Evolutionary conservation across 2,888 invertebrate genomes (phyloP), one percentile per base, ranked within the genome.

Genomic region (Tetropium fuscum): DNA sequence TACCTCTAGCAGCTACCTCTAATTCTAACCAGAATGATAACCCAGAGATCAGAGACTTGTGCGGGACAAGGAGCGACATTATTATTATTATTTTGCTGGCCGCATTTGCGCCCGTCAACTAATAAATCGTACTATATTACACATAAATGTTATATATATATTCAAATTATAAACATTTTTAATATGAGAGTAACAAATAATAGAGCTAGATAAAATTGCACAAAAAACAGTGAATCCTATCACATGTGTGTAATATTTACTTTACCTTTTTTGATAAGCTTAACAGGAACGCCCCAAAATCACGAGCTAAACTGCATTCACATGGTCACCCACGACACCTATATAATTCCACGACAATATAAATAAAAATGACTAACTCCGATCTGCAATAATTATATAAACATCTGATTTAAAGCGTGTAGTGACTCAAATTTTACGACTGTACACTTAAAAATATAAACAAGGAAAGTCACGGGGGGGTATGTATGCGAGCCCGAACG

Each of bases 311-410:
- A 27, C 13, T 11, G 16, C 16, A 30, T 44, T 16, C 15, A n/a
- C 13, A 22, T 22, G 3, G n/a, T 10, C n/a, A 11, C 16, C 25
- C 16, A 15, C 10, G 15, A 16, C n/a, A 38, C 15, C 4, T 15
- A 38, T n/a, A 20, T 27, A 15, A 15, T 20, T 6, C 13, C 2
- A 25, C 49, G 8, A 38, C 27, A 27, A 18, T 16, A 36, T 27
- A 51, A 51, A 51, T 51, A 40, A 36, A 36, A 25, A 22, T 40
- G 49, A 51, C 16, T 51, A 51, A 40, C 49, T 15, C 8, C 7
- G n/a, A 30, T 36, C 11, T 20, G 8, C 13, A 11, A 34, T 34
- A 34, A 34, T 34, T 34, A n/a, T 34, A 8, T 30, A 11, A n/a
- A 15, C 8, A 45, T 4, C n/a, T 1, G 10, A 6, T 30, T 45